Evolutionary conservation across 2,888 invertebrate species (phyloP).

Genomic region (Oscheius sp.): DNA sequence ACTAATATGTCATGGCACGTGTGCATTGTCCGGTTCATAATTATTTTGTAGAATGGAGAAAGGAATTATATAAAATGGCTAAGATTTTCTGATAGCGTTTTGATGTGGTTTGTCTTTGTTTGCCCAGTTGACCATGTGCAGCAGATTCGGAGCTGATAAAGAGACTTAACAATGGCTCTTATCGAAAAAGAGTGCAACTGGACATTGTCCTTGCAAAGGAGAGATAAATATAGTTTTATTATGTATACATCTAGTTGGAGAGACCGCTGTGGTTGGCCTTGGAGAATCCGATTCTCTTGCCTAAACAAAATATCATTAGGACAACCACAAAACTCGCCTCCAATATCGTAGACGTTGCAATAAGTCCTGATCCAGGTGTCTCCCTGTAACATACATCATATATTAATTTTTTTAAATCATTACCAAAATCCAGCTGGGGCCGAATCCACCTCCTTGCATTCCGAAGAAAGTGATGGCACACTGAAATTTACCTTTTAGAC

Average conservation of each 20-base stretch:
- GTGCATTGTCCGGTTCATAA: background rate
- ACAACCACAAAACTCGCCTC: too few relatives aligned
- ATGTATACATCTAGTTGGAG: background rate
- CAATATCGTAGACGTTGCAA: constrained; percentile 59
- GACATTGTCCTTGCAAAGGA: background rate
- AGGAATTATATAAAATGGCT: background rate
- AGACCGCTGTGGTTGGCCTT: constrained; percentile 20
- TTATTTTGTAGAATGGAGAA: background rate
- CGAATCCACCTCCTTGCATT: constrained; percentile 46
- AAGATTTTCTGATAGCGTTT: too few relatives aligned
- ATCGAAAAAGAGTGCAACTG: background rate
- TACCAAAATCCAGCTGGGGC: constrained; percentile 50
- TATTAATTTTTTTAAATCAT: too few relatives aligned
- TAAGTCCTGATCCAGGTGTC: constrained; percentile 56
- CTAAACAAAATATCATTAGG: too few relatives aligned
- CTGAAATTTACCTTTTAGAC: constrained; percentile 10
- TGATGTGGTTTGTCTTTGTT: too few relatives aligned
- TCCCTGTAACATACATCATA: too few relatives aligned
- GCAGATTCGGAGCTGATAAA: too few relatives aligned
- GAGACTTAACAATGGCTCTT: too few relatives aligned
- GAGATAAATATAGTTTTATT: background rate
- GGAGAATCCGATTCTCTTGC: constrained; percentile 56
- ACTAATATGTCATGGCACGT: background rate
- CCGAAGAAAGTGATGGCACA: constrained; percentile 48
- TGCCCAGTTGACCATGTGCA: too few relatives aligned